Conservation (phyloP, 2,797 vertebrate species). For the Sternarchorhynchus goeldii region DNA sequence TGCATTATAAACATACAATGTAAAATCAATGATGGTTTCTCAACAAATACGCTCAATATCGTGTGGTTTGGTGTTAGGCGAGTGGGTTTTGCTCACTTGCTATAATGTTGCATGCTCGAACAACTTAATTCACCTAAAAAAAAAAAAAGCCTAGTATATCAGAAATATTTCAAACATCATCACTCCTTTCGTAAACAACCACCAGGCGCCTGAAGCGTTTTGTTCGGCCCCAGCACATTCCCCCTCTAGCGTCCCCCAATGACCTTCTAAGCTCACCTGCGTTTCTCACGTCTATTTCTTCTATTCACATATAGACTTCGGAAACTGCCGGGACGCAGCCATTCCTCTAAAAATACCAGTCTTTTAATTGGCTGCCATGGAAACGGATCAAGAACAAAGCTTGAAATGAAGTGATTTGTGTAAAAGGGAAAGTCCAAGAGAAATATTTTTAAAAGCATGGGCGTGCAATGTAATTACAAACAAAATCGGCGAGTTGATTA, state of each 20-base stretch:
- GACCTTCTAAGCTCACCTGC: neutral
- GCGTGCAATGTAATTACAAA: neutral
- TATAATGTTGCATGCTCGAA: constrained; percentile 11
- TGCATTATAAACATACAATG: constrained; percentile 34
- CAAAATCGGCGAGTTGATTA: neutral
- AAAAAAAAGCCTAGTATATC: neutral
- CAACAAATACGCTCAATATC: constrained; percentile 36
- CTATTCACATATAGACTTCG: constrained; percentile 42
- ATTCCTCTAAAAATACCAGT: constrained; percentile 56
- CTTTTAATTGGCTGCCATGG: constrained; percentile 70
- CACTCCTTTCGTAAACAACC: neutral
- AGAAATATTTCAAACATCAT: neutral
- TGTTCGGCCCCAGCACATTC: constrained; percentile 5
- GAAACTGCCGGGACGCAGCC: constrained; percentile 44
- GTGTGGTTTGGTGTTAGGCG: constrained; percentile 32
- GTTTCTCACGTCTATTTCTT: constrained; percentile 16
- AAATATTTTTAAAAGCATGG: constrained; percentile 22
- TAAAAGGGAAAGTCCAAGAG: constrained; percentile 28
- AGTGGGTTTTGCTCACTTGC: constrained; percentile 16
- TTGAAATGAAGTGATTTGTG: constrained; percentile 41
- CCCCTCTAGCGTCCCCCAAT: constrained; percentile 11
- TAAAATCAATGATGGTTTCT: constrained; percentile 43
- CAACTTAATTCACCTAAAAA: neutral
- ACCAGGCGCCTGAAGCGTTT: neutral
- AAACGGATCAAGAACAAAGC: constrained; percentile 64